These are phyloP conservation scores for Ricordea florida DNA, from an alignment of 92 coral and sea anemone species.

Conservation along the genomic window DNA sequence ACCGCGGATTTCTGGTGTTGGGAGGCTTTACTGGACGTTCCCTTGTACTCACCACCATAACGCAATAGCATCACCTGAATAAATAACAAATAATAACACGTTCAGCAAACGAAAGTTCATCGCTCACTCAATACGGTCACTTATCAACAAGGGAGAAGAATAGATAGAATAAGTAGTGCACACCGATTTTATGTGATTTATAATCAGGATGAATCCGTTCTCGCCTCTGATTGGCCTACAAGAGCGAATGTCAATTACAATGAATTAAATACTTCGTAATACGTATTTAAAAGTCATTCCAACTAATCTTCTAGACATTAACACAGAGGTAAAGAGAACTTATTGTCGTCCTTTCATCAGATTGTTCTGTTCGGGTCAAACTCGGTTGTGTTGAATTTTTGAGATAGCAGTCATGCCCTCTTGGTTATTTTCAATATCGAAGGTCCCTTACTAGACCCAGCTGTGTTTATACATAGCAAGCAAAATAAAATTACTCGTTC, in stretches of 20 bases:
- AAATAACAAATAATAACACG: constrained; percentile 50
- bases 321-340: neutral
- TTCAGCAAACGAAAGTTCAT: constrained; percentile 60
- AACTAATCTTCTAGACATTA: neutral
- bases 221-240: constrained; percentile 27
- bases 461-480: too few relatives aligned
- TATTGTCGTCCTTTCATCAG: constrained; percentile 18
- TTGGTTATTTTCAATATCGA: too few relatives aligned
- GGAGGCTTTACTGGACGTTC: constrained; percentile 9
- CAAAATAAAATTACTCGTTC: too few relatives aligned
- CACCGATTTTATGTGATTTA: constrained; percentile 33
- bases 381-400: neutral
- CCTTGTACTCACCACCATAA: constrained; percentile 62
- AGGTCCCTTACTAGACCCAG: too few relatives aligned
- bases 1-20: constrained; percentile 36
- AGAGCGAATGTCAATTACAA: constrained; percentile 16
- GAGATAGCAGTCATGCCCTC: neutral
- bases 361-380: neutral
- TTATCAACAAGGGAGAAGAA: constrained; percentile 60
- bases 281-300: constrained; percentile 23
- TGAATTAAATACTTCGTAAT: constrained; percentile 30
- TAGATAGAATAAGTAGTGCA: constrained; percentile 46
- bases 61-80: constrained; percentile 40
- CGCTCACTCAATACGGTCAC: constrained; percentile 52
- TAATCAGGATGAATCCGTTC: constrained; percentile 11